Evolutionary conservation across 1,140 invertebrate species (phyloP).

Genomic region (Rhopalosiphum padi): DNA sequence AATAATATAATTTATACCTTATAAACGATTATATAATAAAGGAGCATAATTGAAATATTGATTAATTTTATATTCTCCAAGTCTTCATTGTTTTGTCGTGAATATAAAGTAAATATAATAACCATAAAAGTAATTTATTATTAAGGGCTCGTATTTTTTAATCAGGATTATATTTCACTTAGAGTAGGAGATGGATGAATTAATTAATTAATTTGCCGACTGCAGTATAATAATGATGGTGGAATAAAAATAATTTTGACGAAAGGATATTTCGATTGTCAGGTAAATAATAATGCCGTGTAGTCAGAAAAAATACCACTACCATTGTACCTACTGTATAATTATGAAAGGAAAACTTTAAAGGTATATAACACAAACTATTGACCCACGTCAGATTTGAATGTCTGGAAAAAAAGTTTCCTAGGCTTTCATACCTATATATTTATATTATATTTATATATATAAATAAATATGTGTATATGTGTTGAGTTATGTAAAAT

Average conservation of each 20-base stretch:
- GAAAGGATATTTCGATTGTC: constrained; percentile 6
- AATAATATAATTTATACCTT: not conserved
- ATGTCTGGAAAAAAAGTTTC: constrained; percentile 14
- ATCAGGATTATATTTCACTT: constrained; percentile 22
- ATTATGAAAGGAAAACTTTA: constrained; percentile 27
- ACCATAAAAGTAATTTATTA: not conserved
- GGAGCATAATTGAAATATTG: not conserved
- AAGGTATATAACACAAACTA: constrained; percentile 8
- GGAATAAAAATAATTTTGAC: constrained; percentile 7
- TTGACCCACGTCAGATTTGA: constrained; percentile 26
- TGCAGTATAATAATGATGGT: not conserved
- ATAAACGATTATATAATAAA: not conserved
- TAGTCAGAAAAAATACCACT: not conserved
- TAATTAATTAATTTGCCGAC: constrained; percentile 22
- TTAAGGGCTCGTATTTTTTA: constrained; percentile 23
- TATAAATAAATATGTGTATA: no score
- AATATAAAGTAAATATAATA: not conserved
- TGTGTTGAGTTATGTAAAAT: not conserved
- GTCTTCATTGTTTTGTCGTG: not conserved
- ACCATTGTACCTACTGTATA: constrained; percentile 23
- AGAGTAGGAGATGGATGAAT: not conserved
- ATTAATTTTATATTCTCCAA: not conserved
- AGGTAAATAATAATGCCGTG: constrained; percentile 27
- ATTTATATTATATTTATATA: constrained; percentile 9
- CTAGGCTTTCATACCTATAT: not conserved